These are phyloP conservation scores for Torymus aiolomorphi DNA, from an alignment of 2,888 invertebrate species.

Conservation along the genomic window DNA sequence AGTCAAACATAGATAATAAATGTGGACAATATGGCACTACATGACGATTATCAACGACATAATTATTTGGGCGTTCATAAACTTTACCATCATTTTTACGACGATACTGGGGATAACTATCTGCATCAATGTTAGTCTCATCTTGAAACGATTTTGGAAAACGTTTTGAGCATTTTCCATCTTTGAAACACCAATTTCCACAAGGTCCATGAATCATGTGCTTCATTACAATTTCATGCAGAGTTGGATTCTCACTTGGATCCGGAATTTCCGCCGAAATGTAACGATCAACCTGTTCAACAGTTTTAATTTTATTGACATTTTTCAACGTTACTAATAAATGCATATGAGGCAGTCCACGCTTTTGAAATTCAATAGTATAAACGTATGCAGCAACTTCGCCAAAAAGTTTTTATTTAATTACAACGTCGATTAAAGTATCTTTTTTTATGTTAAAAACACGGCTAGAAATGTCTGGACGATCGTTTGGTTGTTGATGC, in stretches of 20 bases:
- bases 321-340: conserved; percentile 53
- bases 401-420: no score
- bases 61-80: conserved; percentile 44
- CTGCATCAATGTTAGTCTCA: conserved; percentile 60
- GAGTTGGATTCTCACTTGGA: conserved; percentile 56
- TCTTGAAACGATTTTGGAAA: no score
- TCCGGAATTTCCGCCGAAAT: conserved; percentile 55
- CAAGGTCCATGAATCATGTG: conserved; percentile 72
- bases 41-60: conserved; percentile 65
- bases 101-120: conserved; percentile 63
- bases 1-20: conserved; percentile 59
- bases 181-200: conserved; percentile 60
- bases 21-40: conserved; percentile 65
- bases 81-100: conserved; percentile 58
- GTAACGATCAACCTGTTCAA: conserved; percentile 37
- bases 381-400: no score
- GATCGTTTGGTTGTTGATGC: no score
- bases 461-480: no score
- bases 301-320: conserved; percentile 56
- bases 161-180: conserved; percentile 60
- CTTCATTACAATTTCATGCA: conserved; percentile 65
- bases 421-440: no score
- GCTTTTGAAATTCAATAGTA: no score
- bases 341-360: no score
- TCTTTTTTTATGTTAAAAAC: no score